These are phyloP conservation scores for Cheilosia vulpina DNA, from an alignment of 2,888 invertebrate species.

Conservation along the genomic window DNA sequence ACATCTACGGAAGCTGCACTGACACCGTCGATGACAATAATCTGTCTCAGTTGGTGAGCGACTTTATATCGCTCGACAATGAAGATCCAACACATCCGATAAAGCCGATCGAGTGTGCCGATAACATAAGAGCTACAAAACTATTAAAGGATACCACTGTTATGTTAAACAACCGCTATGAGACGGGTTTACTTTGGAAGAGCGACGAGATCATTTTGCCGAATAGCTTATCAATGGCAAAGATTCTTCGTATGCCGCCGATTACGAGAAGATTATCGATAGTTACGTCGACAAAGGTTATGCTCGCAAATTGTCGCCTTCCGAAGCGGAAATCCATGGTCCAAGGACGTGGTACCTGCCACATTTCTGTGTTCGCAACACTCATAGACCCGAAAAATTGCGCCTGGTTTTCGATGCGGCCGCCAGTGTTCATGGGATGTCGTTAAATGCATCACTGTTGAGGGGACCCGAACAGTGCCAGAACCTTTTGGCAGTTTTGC, in stretches of 20 bases:
- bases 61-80: neutral
- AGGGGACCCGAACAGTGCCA: neutral
- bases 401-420: neutral
- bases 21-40: neutral
- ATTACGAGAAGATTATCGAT: neutral
- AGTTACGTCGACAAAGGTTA: neutral
- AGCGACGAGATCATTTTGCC: too few species aligned
- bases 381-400: neutral
- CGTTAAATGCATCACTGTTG: too few species aligned
- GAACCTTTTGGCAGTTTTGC: neutral
- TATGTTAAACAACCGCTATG: too few species aligned
- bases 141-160: too few species aligned
- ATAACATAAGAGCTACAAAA: too few species aligned
- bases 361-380: neutral
- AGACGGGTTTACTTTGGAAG: too few species aligned
- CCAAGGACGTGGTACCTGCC: neutral
- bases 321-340: neutral
- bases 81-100: too few species aligned
- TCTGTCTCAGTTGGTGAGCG: neutral
- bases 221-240: too few species aligned
- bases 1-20: neutral
- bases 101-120: too few species aligned
- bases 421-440: neutral
- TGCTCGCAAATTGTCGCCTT: neutral
- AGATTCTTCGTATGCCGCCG: too few species aligned